Conservation (phyloP, 2,888 invertebrate genomes). For the Scelioninae gen. 1 region DNA sequence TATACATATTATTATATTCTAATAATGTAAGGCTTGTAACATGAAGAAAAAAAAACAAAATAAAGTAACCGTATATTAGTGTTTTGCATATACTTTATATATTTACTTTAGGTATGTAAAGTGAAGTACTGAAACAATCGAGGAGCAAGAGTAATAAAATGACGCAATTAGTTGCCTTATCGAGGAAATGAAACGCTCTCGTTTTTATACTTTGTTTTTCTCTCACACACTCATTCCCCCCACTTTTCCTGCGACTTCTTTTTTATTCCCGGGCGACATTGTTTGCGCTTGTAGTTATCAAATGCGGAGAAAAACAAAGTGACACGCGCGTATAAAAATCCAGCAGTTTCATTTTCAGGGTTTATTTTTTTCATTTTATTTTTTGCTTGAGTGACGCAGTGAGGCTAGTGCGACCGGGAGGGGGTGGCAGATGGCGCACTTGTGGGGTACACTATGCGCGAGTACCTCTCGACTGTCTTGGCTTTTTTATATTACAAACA, state of each 20-base stretch:
- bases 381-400: slow-evolving; percentile 28
- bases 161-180: slow-evolving; percentile 82
- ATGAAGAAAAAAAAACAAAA: slow-evolving; percentile 77
- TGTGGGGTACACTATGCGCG: slow-evolving; percentile 70
- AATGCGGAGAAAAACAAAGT: slow-evolving; percentile 68
- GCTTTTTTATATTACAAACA: slow-evolving; percentile 10
- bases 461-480: slow-evolving; percentile 30
- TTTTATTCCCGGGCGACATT: slow-evolving; percentile 22
- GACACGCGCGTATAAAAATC: slow-evolving; percentile 56
- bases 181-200: slow-evolving; percentile 61
- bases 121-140: slow-evolving; percentile 74
- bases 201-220: slow-evolving; percentile 49
- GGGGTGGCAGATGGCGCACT: slow-evolving; percentile 80
- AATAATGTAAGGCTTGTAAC: slow-evolving; percentile 84
- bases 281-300: slow-evolving; percentile 29
- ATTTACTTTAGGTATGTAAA: slow-evolving; percentile 83
- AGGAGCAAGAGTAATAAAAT: slow-evolving; percentile 57
- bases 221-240: not conserved
- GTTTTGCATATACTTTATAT: slow-evolving; percentile 85
- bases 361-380: too few relatives aligned
- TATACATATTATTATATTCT: slow-evolving; percentile 83
- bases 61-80: slow-evolving; percentile 84
- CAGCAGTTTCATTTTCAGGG: slow-evolving; percentile 34
- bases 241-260: slow-evolving; percentile 39
- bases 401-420: slow-evolving; percentile 65